These are phyloP conservation scores for Polietes domitor DNA, from an alignment of 2,888 invertebrate genomes.

Conservation along the genomic window DNA sequence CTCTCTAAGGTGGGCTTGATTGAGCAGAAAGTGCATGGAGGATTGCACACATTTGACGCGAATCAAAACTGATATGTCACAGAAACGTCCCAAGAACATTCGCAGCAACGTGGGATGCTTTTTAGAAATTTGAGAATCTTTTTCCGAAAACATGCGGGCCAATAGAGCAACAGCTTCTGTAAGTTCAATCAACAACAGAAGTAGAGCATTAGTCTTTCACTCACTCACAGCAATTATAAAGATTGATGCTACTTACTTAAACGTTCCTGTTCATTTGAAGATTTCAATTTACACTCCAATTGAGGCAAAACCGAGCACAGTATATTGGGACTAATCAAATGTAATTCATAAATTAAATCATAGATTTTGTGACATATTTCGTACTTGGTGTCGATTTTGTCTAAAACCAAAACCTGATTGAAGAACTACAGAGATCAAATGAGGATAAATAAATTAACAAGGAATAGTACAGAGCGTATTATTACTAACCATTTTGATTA, in stretches of 20 bases:
- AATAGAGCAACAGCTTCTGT: slow-evolving; percentile 91
- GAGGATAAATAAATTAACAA: neutral
- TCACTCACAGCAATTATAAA: neutral
- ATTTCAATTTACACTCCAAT: slow-evolving; percentile 96
- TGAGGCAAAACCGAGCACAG: slow-evolving; percentile 95
- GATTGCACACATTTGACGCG: slow-evolving; percentile 98
- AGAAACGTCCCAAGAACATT: slow-evolving; percentile 96
- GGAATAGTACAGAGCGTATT: neutral
- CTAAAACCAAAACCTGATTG: slow-evolving; percentile 96
- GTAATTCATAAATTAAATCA: slow-evolving; percentile 97
- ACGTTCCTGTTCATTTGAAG: slow-evolving; percentile 93
- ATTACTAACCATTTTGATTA: slow-evolving; percentile 91
- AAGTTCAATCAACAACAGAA: neutral
- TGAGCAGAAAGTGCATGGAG: slow-evolving; percentile 97
- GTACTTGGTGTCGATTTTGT: slow-evolving; percentile 92
- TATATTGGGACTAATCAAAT: slow-evolving; percentile 94
- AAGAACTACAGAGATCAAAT: slow-evolving; percentile 88
- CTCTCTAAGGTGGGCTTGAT: slow-evolving; percentile 94
- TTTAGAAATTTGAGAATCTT: slow-evolving; percentile 92
- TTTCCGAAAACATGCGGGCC: slow-evolving; percentile 98
- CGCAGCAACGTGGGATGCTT: slow-evolving; percentile 94
- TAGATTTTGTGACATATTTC: slow-evolving; percentile 93
- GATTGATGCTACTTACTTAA: slow-evolving; percentile 81
- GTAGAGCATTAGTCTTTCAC: neutral
- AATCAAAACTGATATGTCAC: slow-evolving; percentile 96